Evolutionary conservation across 2,888 invertebrate species (phyloP), one percentile per base, ranked within the genome.

Genomic region (Rhimphoctona megacephalus): DNA sequence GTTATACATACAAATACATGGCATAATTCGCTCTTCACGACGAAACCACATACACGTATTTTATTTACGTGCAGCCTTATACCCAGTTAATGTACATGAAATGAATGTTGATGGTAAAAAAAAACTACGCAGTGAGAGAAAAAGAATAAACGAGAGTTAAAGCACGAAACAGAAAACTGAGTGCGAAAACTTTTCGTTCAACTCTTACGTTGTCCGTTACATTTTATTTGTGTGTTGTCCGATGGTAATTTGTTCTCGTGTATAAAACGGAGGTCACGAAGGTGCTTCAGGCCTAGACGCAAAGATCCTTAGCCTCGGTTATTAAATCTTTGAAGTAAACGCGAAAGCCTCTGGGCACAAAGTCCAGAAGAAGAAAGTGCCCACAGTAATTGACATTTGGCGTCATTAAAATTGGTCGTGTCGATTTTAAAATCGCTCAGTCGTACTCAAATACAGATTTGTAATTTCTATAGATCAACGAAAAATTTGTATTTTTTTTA

Each of bases 121-220:
- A 54, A 61, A 61, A 30, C 14, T 25, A 66, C 14, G 49, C 7
- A 19, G n/a, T 36, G 25, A 25, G 30, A 69, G 25, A 73, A 72
- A 22, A 73, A 22, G 54, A 30, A 39, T 9, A 7, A 49, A 46
- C n/a, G 49, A 73, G 85, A 74, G 69, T 69, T 39, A 11, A 33
- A n/a, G 33, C 39, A 49, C 78, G 73, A 73, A 83, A 36, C 22
- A 19, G 54, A 70, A 19, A 49, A 33, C 39, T 8, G 46, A 66
- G 72, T 66, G 77, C 66, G 43, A 85, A 83, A 82, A 79, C 69
- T 80, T 77, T 85, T 76, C 46, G 79, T 70, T 46, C 74, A 17
- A 64, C 25, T 54, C 46, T 78, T n/a, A 17, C 30, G 22, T 39
- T 6, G 73, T 8, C 39, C 39, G 46, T 73, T 43, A 76, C 61